A percentile compares a stretch with the other conserved stretches of the same genome.
These are phyloP conservation scores for Heptranchias perlo DNA, from an alignment of 2,113 vertebrate species.

Conservation along the genomic window DNA sequence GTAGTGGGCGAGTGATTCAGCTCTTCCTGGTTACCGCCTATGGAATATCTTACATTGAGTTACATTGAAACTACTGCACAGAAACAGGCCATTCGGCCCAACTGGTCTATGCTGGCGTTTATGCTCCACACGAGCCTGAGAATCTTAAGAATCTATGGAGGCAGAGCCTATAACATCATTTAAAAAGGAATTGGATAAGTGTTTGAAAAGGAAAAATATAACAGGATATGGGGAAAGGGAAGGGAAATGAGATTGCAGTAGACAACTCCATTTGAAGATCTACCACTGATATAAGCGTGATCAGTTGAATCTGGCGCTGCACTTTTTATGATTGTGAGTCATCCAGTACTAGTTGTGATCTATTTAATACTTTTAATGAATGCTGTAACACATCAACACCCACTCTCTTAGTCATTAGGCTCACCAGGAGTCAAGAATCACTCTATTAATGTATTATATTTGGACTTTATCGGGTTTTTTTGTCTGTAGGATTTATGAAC, in stretches of 20 bases:
- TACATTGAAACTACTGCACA: too few species aligned
- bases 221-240: not conserved
- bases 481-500: slow-evolving; percentile 85
- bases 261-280: not conserved
- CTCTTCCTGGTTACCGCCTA: not conserved
- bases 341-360: not conserved
- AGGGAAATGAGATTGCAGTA: not conserved
- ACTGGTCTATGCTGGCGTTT: too few species aligned
- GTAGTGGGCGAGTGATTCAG: not conserved
- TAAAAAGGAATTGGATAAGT: not conserved
- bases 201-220: not conserved
- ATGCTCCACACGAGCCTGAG: too few species aligned
- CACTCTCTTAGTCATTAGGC: too few species aligned
- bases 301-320: not conserved
- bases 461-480: not conserved
- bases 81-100: too few species aligned
- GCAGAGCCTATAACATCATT: not conserved
- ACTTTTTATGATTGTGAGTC: not conserved
- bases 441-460: not conserved
- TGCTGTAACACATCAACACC: not conserved
- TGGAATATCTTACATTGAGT: not conserved
- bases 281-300: not conserved
- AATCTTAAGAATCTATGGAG: not conserved
- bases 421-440: not conserved
- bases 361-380: not conserved